phyloP scores from a whole-genome alignment of 2,113 vertebrate species.

The Acanthochromis polyacanthus region DNA sequence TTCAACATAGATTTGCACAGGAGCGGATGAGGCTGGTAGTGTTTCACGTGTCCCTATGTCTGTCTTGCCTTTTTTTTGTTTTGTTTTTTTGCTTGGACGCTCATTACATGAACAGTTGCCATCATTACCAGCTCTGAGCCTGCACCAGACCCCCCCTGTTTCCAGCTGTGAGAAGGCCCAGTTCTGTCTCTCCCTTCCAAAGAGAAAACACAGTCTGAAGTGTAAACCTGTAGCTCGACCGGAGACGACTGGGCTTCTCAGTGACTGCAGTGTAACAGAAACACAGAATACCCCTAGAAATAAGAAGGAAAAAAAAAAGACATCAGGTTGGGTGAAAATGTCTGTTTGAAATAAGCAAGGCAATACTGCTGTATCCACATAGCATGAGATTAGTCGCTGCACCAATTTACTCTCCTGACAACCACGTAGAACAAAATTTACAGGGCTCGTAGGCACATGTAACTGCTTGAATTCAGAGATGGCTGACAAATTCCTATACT shows the following conservation, averaged over 20 bases:
- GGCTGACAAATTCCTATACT: slow-evolving; percentile 92
- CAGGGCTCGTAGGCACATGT: slow-evolving; percentile 85
- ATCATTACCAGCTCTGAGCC: slow-evolving; percentile 61
- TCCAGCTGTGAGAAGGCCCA: slow-evolving; percentile 73
- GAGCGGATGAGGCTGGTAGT: slow-evolving; percentile 61
- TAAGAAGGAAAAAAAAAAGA: not conserved
- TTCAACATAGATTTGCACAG: slow-evolving; percentile 73
- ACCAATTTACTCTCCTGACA: slow-evolving; percentile 67
- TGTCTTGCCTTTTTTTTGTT: slow-evolving; percentile 27
- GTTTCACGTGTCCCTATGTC: slow-evolving; percentile 52
- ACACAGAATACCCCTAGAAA: slow-evolving; percentile 19
- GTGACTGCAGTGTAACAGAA: slow-evolving; percentile 29
- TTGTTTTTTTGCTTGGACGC: slow-evolving; percentile 12
- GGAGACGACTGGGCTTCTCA: slow-evolving; percentile 48
- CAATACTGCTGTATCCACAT: slow-evolving; percentile 82
- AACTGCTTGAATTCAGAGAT: slow-evolving; percentile 90
- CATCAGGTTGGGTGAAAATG: slow-evolving; percentile 50
- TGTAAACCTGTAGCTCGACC: slow-evolving; percentile 63
- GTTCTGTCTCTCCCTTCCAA: slow-evolving; percentile 72
- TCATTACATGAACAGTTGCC: slow-evolving; percentile 65
- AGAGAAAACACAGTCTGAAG: slow-evolving; percentile 63
- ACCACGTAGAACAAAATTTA: slow-evolving; percentile 79
- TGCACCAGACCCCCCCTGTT: slow-evolving; percentile 38
- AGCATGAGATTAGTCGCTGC: slow-evolving; percentile 89
- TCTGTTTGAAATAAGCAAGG: slow-evolving; percentile 47